Conservation (phyloP, 2,797 vertebrate genomes). For the Channallabes apus region DNA sequence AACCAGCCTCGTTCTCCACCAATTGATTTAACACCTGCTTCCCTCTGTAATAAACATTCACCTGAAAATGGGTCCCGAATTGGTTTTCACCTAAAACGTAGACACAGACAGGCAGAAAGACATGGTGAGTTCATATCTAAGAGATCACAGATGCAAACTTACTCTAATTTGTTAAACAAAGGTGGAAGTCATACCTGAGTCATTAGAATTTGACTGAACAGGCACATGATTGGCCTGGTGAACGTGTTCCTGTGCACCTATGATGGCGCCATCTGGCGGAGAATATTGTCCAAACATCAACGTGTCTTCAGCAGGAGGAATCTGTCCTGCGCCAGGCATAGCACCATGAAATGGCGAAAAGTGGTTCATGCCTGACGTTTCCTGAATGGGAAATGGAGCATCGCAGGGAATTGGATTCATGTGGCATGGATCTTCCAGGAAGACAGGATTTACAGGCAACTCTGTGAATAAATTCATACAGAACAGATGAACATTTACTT, state of each 20-base stretch:
- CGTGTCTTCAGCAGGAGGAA: conserved; percentile 56
- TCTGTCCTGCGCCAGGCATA: neutral
- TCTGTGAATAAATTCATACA: neutral
- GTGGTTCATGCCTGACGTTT: neutral
- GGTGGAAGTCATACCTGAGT: neutral
- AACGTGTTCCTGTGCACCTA: neutral
- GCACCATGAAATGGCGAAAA: conserved; percentile 56
- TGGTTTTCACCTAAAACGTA: conserved; percentile 10
- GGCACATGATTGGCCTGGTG: neutral
- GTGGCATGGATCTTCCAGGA: neutral
- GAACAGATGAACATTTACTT: neutral
- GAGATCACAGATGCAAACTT: neutral
- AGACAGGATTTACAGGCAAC: neutral
- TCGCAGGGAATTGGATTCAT: neutral
- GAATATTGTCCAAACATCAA: conserved; percentile 48
- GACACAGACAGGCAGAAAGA: conserved; percentile 9
- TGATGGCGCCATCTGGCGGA: neutral
- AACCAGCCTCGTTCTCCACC: conserved; percentile 70
- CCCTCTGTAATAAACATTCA: conserved; percentile 81
- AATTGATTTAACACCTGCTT: conserved; percentile 67
- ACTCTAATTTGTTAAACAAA: neutral
- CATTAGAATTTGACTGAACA: conserved; percentile 4
- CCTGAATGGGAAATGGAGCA: neutral
- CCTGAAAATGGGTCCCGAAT: conserved; percentile 70
- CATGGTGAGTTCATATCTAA: neutral